Evolutionary conservation across 2,797 vertebrate genomes (phyloP).

Genomic region (Lemur catta): DNA sequence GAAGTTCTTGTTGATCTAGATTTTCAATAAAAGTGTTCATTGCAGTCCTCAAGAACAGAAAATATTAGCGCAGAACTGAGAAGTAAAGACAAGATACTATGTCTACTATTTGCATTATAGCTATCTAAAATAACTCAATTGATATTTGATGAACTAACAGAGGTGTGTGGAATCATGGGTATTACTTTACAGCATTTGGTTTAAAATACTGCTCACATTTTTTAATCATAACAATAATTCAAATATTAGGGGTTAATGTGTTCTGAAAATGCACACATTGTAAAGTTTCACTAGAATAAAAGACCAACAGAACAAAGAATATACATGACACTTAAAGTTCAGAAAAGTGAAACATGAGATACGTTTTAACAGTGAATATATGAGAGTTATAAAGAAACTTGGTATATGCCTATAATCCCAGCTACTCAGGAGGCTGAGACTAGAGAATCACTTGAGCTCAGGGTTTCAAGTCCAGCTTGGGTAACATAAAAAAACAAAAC

Average conservation of each 20-base stretch:
- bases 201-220: not conserved
- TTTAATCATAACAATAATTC: slow-evolving; percentile 32
- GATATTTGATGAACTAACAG: not conserved
- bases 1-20: not conserved
- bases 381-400: not conserved
- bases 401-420: not conserved
- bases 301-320: not conserved
- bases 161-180: not conserved
- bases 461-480: not conserved
- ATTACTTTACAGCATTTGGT: not conserved
- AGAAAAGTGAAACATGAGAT: not conserved
- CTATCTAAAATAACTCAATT: slow-evolving; percentile 24
- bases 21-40: slow-evolving; percentile 13
- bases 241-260: not conserved
- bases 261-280: slow-evolving; percentile 9
- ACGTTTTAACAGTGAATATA: not conserved
- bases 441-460: not conserved
- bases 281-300: slow-evolving; percentile 58
- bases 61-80: not conserved
- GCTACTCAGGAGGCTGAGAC: not conserved
- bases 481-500: not conserved
- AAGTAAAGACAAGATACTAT: not conserved
- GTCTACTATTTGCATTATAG: not conserved
- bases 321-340: not conserved
- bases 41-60: not conserved